Evolutionary conservation across 2,797 vertebrate species (phyloP), one percentile per base, ranked within the genome.

Genomic region (Mycteria americana): DNA sequence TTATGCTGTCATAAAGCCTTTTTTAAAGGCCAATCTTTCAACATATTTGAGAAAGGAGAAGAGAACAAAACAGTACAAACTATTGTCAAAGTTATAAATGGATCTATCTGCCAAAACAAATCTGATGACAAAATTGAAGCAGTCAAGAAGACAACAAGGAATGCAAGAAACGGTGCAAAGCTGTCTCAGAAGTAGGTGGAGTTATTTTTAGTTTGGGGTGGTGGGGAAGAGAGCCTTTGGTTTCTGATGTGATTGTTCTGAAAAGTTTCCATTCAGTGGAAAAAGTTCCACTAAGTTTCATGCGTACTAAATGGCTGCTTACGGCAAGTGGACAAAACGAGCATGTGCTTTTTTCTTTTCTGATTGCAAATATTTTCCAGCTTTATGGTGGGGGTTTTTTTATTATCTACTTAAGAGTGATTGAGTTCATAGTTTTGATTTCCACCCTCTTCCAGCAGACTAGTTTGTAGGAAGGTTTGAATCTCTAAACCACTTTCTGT

Each of bases 21-120:
- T 96, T 85, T 79, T 54, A 92, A 93, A 91, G 68, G 35, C 33
- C 93, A 90, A 89, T 69, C 53, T 92, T 95, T 93, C 74, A 96
- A 93, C 27, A 37, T 37, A 41, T 69, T 51, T 88, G 60, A 89
- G 50, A 65, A n/a, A 48, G 53, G 24, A 57, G 50, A 75, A 12
- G 7, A 93, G 85, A 95, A 92, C 18, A 89, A 86, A 96, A 63
- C 51, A 39, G 30, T 45, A 11, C 27, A 85, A 91, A 81, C 63
- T 74, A 18, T 22, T 76, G 39, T 91, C 13, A 6, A 60, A 83
- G 85, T 63, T 86, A 80, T 80, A 92, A 95, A 96, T 92, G 77
- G 78, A 74, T 37, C 76, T 57, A 76, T 50, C 45, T 95, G 86
- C 87, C 86, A 77, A 97, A 83, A 96, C 50, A 93, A 93, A 51